These are phyloP conservation scores for Limnephilus marmoratus DNA, from an alignment of 2,888 invertebrate species.

Conservation along the genomic window DNA sequence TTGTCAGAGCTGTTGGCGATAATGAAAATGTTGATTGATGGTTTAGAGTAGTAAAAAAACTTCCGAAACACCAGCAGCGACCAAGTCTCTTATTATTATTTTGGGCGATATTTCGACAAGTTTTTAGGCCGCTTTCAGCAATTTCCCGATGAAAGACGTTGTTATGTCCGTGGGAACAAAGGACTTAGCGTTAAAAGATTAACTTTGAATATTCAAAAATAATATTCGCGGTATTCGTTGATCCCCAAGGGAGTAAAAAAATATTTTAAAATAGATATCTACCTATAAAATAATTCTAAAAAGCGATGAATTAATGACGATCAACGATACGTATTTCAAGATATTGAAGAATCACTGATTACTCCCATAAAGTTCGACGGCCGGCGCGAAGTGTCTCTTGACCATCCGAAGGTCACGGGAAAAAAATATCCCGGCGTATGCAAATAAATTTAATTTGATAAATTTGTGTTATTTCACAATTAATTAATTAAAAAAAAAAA, in stretches of 20 bases:
- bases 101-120: neutral
- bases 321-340: too few relatives aligned
- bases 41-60: neutral
- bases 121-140: neutral
- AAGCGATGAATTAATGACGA: too few relatives aligned
- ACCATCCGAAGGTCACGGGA: too few relatives aligned
- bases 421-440: too few relatives aligned
- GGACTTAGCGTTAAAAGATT: neutral
- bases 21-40: slow-evolving; percentile 2
- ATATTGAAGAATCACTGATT: too few relatives aligned
- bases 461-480: too few relatives aligned
- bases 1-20: neutral
- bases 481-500: too few relatives aligned
- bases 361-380: too few relatives aligned
- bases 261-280: neutral
- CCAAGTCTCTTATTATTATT: neutral
- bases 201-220: neutral
- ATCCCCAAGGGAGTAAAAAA: neutral
- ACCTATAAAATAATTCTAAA: too few relatives aligned
- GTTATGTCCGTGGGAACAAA: neutral
- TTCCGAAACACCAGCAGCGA: neutral
- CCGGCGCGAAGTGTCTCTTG: too few relatives aligned
- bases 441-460: too few relatives aligned
- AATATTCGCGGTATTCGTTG: neutral
- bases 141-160: neutral